phyloP scores from a whole-genome alignment of 2,888 invertebrate genomes.

The Amorpha juglandis region DNA sequence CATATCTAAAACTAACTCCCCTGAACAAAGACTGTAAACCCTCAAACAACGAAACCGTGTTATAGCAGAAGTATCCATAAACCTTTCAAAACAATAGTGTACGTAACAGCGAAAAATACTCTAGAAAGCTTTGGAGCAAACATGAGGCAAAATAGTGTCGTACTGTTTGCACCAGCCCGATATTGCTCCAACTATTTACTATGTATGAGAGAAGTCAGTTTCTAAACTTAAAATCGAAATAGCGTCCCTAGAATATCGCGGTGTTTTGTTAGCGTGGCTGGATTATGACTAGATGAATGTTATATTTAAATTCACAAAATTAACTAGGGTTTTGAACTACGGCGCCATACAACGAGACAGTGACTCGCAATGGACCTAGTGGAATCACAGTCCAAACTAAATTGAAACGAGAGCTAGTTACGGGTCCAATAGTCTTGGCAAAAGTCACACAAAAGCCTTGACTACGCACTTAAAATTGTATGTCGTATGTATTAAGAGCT shows the following conservation, averaged over 20 bases:
- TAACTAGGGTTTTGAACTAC: neutral
- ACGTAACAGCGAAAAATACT: constrained; percentile 30
- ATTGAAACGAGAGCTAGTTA: too few relatives aligned
- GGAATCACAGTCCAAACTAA: too few relatives aligned
- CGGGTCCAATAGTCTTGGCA: too few relatives aligned
- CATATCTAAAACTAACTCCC: constrained; percentile 1
- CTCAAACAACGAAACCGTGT: neutral
- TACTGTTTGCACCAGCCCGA: constrained; percentile 41
- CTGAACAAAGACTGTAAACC: constrained; percentile 3
- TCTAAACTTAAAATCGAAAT: constrained; percentile 7
- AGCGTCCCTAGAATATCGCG: neutral
- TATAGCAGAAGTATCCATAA: constrained; percentile 15
- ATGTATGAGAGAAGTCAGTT: constrained; percentile 44
- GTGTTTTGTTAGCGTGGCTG: too few relatives aligned
- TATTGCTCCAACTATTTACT: constrained; percentile 46
- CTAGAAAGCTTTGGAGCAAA: constrained; percentile 33
- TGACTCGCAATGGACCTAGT: too few relatives aligned
- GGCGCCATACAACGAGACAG: neutral
- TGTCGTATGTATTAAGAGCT: too few relatives aligned
- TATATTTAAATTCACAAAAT: too few relatives aligned
- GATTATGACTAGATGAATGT: too few relatives aligned
- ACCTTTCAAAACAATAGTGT: constrained; percentile 19
- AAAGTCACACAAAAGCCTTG: too few relatives aligned
- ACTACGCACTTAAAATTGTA: too few relatives aligned
- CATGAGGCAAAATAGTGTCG: constrained; percentile 38